A percentile compares a stretch with the other conserved stretches of the same genome.
These are phyloP conservation scores for Martes martes DNA, from an alignment of 2,113 vertebrate genomes.

Conservation along the genomic window DNA sequence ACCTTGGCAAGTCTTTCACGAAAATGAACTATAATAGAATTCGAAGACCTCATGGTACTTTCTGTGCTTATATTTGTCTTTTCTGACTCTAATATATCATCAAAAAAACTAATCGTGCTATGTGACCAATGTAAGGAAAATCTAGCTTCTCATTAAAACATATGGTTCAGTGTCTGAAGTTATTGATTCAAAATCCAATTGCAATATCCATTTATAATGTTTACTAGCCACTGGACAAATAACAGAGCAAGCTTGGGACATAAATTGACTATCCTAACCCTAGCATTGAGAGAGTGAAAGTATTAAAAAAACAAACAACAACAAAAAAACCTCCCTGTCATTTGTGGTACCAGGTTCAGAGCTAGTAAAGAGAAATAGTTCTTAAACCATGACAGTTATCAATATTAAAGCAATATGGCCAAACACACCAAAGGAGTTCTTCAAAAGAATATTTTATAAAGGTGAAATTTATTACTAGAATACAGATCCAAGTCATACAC, in stretches of 20 bases:
- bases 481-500: not conserved
- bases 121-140: slow-evolving; percentile 1
- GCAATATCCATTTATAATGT: not conserved
- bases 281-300: not conserved
- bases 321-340: not conserved
- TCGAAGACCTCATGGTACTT: not conserved
- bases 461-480: not conserved
- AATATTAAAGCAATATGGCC: not conserved
- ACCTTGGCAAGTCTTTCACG: not conserved
- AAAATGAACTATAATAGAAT: not conserved
- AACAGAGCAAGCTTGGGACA: not conserved
- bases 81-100: slow-evolving; percentile 13
- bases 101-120: slow-evolving; percentile 30
- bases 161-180: not conserved
- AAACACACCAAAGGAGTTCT: not conserved
- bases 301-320: not conserved
- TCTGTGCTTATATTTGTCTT: slow-evolving; percentile 5
- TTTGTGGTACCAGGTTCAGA: not conserved
- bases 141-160: slow-evolving; percentile 35
- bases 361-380: slow-evolving; percentile 5
- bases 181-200: slow-evolving; percentile 43
- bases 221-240: slow-evolving; percentile 34
- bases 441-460: not conserved
- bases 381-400: not conserved
- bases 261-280: slow-evolving; percentile 20